Conservation (phyloP, 1,140 invertebrate genomes). For the Rhizoglyphus robini region DNA sequence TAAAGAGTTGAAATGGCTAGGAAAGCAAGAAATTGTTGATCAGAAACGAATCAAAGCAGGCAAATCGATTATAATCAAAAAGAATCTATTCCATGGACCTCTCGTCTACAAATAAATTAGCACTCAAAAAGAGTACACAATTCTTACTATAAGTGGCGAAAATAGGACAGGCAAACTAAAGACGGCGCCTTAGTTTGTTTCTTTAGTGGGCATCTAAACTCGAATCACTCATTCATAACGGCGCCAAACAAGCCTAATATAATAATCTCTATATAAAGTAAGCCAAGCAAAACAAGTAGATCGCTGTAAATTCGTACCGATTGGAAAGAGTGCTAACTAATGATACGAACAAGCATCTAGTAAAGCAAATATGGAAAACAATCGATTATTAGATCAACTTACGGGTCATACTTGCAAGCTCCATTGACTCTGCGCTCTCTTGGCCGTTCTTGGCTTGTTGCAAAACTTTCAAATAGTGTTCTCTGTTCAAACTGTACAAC, state of each 20-base stretch:
- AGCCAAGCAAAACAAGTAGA: not conserved
- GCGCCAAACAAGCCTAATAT: not conserved
- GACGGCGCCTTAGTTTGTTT: too few species aligned
- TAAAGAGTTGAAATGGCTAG: too few species aligned
- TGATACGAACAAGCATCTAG: not conserved
- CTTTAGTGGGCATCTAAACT: too few species aligned
- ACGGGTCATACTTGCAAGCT: not conserved
- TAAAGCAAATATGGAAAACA: not conserved
- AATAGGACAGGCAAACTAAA: too few species aligned
- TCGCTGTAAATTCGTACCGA: not conserved
- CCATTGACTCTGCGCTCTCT: not conserved
- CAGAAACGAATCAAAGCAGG: too few species aligned
- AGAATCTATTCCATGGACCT: too few species aligned
- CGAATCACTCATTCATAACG: not conserved
- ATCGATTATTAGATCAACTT: not conserved
- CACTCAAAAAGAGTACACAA: too few species aligned
- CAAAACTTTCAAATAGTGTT: not conserved
- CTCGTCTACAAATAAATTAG: too few species aligned
- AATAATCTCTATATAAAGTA: not conserved
- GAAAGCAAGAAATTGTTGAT: too few species aligned
- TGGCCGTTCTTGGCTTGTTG: not conserved
- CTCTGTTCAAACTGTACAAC: constrained; percentile 5
- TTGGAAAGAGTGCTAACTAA: not conserved
- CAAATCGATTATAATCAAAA: too few species aligned
- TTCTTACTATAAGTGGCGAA: too few species aligned